Evolutionary conservation across 92 coral and sea anemone species (phyloP).

Genomic region (Plumapathes pennacea): DNA sequence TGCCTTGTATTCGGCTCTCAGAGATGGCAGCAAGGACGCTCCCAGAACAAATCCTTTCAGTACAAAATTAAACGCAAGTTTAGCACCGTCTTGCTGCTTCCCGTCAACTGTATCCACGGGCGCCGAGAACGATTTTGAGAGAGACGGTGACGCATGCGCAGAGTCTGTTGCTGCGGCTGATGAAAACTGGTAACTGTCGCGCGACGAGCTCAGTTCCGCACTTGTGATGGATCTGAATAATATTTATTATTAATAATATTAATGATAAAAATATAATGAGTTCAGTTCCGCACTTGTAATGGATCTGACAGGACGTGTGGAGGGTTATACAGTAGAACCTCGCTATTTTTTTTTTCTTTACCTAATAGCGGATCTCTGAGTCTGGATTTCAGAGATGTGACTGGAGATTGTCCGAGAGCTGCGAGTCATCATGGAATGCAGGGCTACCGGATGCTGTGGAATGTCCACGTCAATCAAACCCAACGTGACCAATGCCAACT

Average conservation of each 20-base stretch:
- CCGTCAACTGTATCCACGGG: conserved; percentile 69
- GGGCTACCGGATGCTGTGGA: conserved; percentile 98
- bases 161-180: conserved; percentile 63
- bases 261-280: too few species aligned
- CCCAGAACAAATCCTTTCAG: conserved; percentile 87
- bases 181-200: conserved; percentile 51
- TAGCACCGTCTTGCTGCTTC: conserved; percentile 26
- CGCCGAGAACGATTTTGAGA: conserved; percentile 47
- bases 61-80: conserved; percentile 66
- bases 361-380: conserved; percentile 93
- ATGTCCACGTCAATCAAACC: conserved; percentile 92
- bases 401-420: conserved; percentile 95
- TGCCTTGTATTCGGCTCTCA: conserved; percentile 93
- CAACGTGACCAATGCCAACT: conserved; percentile 75
- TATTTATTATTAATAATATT: too few species aligned
- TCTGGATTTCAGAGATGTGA: conserved; percentile 94
- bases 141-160: conserved; percentile 63
- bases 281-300: too few species aligned
- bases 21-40: conserved; percentile 89
- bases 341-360: too few species aligned
- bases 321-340: too few species aligned
- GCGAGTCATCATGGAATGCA: conserved; percentile 99
- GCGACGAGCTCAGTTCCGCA: conserved; percentile 51
- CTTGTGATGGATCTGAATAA: conserved; percentile 85
- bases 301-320: too few species aligned